Evolutionary conservation across 2,113 vertebrate species (phyloP).

Genomic region (Rattus rattus): DNA sequence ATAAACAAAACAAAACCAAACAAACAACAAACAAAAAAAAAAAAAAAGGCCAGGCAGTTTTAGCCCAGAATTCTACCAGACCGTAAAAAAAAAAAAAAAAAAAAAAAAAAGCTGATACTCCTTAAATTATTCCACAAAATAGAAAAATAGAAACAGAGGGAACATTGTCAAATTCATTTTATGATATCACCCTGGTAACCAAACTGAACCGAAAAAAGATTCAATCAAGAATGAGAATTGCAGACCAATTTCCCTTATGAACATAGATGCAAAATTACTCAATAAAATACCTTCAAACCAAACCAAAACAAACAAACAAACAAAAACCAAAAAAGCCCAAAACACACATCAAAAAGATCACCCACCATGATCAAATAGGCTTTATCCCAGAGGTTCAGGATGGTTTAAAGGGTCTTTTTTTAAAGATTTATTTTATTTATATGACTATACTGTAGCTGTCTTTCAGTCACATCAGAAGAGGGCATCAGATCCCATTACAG

Average conservation of each 20-base stretch:
- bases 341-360: neutral
- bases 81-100: neutral
- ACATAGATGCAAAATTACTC: neutral
- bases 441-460: too few species aligned
- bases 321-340: neutral
- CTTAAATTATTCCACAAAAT: neutral
- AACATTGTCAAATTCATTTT: neutral
- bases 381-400: neutral
- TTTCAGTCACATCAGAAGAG: too few species aligned
- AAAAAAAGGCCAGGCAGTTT: neutral
- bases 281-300: neutral
- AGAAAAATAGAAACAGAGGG: neutral
- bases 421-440: too few species aligned
- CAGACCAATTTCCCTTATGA: neutral
- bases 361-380: neutral
- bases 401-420: too few species aligned
- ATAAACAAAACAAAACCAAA: too few species aligned
- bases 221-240: neutral
- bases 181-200: neutral
- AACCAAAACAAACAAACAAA: neutral
- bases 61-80: neutral
- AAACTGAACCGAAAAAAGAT: neutral
- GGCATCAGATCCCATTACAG: too few species aligned
- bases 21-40: too few species aligned
- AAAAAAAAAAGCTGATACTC: neutral